Evolutionary conservation across 2,113 vertebrate genomes (phyloP).

Genomic region (Lamprologus sp.): DNA sequence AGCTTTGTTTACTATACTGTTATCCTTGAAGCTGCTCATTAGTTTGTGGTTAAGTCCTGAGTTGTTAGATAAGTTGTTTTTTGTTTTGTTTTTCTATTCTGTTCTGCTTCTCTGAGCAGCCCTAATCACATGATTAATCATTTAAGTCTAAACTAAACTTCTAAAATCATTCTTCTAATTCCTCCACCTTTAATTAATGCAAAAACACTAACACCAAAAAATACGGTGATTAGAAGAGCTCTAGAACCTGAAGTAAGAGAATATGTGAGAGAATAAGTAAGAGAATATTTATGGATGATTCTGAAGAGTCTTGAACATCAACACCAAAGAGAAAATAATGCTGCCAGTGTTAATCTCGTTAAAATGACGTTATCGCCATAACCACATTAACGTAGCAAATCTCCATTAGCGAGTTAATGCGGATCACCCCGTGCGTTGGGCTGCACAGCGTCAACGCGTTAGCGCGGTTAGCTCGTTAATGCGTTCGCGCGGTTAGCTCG

Average conservation of each 20-base stretch:
- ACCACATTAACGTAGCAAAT: background rate
- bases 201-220: background rate
- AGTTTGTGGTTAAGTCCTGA: background rate
- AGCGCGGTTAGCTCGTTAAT: rapidly evolving
- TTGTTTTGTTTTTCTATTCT: background rate
- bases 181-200: background rate
- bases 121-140: background rate
- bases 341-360: background rate
- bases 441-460: background rate
- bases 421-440: rapidly evolving
- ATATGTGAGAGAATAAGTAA: background rate
- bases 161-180: background rate
- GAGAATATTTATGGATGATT: background rate
- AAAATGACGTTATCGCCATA: background rate
- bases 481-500: rapidly evolving
- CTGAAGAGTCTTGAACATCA: background rate
- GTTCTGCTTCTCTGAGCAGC: background rate
- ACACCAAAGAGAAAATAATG: background rate
- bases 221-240: background rate
- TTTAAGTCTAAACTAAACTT: background rate
- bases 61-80: background rate
- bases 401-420: background rate
- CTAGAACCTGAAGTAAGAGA: background rate
- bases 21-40: background rate
- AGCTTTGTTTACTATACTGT: background rate